These are phyloP conservation scores for Odontocolon sp. DNA, from an alignment of 2,888 invertebrate genomes.

Conservation along the genomic window DNA sequence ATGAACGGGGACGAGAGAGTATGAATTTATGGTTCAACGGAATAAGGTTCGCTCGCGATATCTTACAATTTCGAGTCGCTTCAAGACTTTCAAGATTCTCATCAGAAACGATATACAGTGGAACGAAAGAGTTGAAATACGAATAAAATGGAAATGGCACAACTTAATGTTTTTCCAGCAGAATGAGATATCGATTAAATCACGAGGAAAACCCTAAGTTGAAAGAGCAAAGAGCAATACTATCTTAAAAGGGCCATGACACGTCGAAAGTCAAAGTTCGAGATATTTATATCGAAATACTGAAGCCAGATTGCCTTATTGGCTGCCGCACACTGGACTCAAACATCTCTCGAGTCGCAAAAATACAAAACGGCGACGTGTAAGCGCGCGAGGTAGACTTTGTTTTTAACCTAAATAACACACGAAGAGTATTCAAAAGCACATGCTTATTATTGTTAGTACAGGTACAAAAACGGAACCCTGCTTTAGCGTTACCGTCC, in stretches of 20 bases:
- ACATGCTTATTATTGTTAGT: no score
- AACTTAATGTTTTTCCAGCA: background rate
- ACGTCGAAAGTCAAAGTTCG: no score
- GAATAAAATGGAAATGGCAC: background rate
- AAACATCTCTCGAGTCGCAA: no score
- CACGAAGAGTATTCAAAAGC: no score
- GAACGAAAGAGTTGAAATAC: background rate
- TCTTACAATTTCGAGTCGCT: background rate
- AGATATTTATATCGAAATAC: no score
- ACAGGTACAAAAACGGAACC: conserved; percentile 28
- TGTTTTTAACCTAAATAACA: no score
- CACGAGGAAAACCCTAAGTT: background rate
- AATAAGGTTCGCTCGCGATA: background rate
- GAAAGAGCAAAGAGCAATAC: conserved; percentile 27
- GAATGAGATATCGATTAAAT: conserved; percentile 24
- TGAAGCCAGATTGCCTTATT: no score
- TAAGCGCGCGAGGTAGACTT: no score
- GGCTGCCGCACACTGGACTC: no score
- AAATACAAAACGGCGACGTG: no score
- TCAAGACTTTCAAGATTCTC: background rate
- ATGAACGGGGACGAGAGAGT: background rate
- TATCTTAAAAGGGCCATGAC: no score
- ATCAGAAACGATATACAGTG: background rate
- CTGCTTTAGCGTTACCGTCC: conserved; percentile 26
- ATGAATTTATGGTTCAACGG: conserved; percentile 45